Evolutionary conservation across 2,113 vertebrate genomes (phyloP).

Genomic region (Bujurquina vittata): DNA sequence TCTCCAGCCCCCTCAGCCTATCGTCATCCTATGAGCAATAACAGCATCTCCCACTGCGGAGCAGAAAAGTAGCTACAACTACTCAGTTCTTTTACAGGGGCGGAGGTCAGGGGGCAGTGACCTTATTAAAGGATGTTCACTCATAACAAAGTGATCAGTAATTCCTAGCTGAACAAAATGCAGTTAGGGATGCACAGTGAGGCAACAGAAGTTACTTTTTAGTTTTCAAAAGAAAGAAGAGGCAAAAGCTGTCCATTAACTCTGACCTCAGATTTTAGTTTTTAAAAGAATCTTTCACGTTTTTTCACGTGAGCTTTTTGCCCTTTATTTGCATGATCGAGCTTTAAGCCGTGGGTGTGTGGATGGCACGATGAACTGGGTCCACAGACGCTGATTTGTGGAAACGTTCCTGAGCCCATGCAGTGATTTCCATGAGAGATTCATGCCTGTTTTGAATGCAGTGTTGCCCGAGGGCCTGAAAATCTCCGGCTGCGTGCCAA

Average conservation of each 20-base stretch:
- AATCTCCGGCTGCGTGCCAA: too few relatives aligned
- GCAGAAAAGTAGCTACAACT: conserved; percentile 88
- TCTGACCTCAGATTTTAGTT: neutral
- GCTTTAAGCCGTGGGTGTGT: too few relatives aligned
- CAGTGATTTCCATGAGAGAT: too few relatives aligned
- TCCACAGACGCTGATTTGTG: too few relatives aligned
- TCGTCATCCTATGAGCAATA: conserved; percentile 86
- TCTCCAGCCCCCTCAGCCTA: neutral
- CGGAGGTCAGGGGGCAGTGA: conserved; percentile 84
- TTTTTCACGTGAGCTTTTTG: neutral
- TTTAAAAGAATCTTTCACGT: too few relatives aligned
- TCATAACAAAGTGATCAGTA: conserved; percentile 95
- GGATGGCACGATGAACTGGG: too few relatives aligned
- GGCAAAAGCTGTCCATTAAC: neutral
- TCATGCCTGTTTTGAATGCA: too few relatives aligned
- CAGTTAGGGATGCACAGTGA: conserved; percentile 4
- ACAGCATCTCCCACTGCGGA: conserved; percentile 89
- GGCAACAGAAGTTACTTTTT: neutral
- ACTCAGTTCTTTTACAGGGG: conserved; percentile 84
- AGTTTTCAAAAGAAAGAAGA: neutral
- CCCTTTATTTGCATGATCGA: neutral
- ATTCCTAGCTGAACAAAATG: conserved; percentile 80
- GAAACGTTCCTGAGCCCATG: too few relatives aligned
- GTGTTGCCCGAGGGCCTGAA: too few relatives aligned
- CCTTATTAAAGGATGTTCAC: conserved; percentile 87